Base-by-base conservation (phyloP, 2,113 vertebrate species). In the Hylia prasina region DNA sequence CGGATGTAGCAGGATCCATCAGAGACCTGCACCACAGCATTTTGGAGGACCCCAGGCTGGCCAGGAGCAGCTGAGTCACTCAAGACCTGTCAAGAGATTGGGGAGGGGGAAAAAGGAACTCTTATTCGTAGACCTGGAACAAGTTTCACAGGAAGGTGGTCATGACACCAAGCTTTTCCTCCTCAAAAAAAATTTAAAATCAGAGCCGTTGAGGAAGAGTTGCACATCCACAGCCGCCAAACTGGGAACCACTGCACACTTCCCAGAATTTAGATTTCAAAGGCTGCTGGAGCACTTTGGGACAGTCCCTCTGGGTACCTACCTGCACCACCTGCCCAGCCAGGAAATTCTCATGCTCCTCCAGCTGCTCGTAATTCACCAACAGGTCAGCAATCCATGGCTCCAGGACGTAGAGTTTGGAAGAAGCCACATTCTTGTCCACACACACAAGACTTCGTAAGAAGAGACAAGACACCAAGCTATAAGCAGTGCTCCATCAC, bases 1-100 rank as follows among this genome's bases (percentile, higher is more conserved):
- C 94, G 96, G 94, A 97, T 93, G 90, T 90, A 57, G 90, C 76
- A 90, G 93, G 92, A 95, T 21, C 96, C 96, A 44, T 97, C 96
- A 23, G 96, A 95, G n/a, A 97, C 76, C 28, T 96, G 93, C 9
- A 97, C 72, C 22, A 93, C 56, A 3, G 85, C 92, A 37, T 91
- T 72, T 6, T 69, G 76, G 51, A 65, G 60, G 20, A 22, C 72
- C 24, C 27, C 93, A 31, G 80, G 64, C 28, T 78, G 88, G 47
- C 6, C 79, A 31, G 90, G 31, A 75, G 76, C 15, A 28, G n/a
- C 0, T 5, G 90, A 80, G 47, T 94, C 96, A 48, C 51, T 89
- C 93, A 97, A 80, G 51, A 96, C 37, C 96, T 96, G 58, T 5
- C 45, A 82, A 72, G 57, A 89, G n/a, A 89, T 92, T 31, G 28